Evolutionary conservation across 2,888 invertebrate genomes (phyloP).

Genomic region (Cordilura impudica): DNA sequence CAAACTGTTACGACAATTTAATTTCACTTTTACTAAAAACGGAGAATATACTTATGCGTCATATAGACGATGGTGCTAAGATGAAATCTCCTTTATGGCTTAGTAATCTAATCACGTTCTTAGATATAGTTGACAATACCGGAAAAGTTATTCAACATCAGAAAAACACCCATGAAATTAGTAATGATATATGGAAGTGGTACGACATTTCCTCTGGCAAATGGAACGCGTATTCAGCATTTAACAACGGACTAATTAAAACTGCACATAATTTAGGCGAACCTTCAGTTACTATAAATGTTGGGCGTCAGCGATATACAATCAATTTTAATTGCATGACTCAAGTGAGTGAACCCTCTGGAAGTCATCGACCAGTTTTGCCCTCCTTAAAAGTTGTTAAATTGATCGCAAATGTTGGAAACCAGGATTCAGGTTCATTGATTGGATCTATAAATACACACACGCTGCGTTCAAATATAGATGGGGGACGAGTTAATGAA

Average conservation of each 20-base stretch:
- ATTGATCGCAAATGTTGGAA: too few relatives aligned
- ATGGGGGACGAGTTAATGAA: too few relatives aligned
- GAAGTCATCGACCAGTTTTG: conserved; percentile 88
- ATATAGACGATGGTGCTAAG: conserved; percentile 67
- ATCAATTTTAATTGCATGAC: conserved; percentile 89
- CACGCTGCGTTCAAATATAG: too few relatives aligned
- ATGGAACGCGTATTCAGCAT: conserved; percentile 86
- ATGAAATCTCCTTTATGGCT: conserved; percentile 84
- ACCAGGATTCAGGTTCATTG: too few relatives aligned
- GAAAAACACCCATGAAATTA: conserved; percentile 81
- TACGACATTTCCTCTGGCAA: conserved; percentile 89
- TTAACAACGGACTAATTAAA: conserved; percentile 87
- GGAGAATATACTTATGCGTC: conserved; percentile 70
- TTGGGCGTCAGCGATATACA: conserved; percentile 86
- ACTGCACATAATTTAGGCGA: conserved; percentile 88
- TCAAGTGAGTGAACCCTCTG: conserved; percentile 90
- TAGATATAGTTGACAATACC: conserved; percentile 88
- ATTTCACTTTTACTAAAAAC: conserved; percentile 70
- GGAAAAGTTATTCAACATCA: conserved; percentile 84
- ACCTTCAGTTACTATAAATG: conserved; percentile 83
- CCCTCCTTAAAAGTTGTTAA: conserved; percentile 79
- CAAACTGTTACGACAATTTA: conserved; percentile 68
- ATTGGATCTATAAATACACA: too few relatives aligned
- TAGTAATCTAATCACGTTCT: conserved; percentile 84
- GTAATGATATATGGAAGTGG: conserved; percentile 87